These are phyloP conservation scores for Chalcis sispes DNA, from an alignment of 2,888 invertebrate species.

Conservation along the genomic window DNA sequence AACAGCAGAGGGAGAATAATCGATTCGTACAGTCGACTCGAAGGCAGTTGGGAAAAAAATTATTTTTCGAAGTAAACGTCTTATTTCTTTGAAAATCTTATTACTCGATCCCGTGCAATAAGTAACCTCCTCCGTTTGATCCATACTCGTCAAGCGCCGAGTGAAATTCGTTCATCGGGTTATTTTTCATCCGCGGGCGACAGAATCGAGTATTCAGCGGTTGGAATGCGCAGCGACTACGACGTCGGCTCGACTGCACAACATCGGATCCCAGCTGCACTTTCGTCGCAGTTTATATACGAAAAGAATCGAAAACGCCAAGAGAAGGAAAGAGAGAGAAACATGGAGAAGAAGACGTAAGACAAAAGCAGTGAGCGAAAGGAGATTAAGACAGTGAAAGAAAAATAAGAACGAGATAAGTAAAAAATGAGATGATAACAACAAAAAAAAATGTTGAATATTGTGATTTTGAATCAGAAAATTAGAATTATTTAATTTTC, in stretches of 20 bases:
- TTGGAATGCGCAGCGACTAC: constrained; percentile 19
- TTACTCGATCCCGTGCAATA: constrained; percentile 17
- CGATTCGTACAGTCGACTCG: background rate
- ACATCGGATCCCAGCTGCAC: constrained; percentile 42
- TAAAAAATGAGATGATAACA: no score
- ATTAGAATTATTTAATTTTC: no score
- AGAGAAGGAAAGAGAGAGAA: no score
- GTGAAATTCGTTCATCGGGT: constrained; percentile 46
- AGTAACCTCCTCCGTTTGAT: background rate
- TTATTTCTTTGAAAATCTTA: constrained; percentile 15
- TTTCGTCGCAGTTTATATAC: constrained; percentile 9
- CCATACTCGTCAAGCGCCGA: constrained; percentile 48
- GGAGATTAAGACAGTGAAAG: no score
- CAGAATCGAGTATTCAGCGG: constrained; percentile 41
- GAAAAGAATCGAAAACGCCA: no score
- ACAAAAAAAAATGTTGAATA: no score
- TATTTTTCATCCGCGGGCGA: constrained; percentile 51
- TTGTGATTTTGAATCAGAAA: no score
- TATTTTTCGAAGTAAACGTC: background rate
- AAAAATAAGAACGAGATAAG: no score
- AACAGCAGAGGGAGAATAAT: background rate
- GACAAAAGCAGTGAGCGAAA: no score
- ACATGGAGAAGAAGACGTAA: no score
- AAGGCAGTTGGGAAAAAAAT: no score
- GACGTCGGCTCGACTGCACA: constrained; percentile 14